A percentile compares a stretch with the other conserved stretches of the same genome.
Conservation (phyloP, 2,113 vertebrate species). For the Tylochromis polylepis region DNA sequence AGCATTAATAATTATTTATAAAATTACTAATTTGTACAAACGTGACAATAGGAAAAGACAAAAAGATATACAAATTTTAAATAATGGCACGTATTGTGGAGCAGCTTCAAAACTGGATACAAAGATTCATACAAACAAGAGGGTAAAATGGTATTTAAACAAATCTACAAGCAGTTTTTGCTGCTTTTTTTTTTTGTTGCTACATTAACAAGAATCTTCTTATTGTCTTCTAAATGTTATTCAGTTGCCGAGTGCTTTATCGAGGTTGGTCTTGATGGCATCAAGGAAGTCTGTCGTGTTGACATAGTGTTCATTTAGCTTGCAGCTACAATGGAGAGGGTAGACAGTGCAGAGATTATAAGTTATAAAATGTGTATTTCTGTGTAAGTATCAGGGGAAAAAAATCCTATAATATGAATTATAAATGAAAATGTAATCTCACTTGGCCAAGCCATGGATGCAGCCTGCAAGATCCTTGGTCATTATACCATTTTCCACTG, state of each 20-base stretch:
- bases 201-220: not conserved
- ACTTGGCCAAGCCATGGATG: slow-evolving; percentile 92
- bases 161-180: not conserved
- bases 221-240: not conserved
- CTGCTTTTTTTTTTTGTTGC: not conserved
- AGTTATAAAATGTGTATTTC: not conserved
- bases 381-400: not conserved
- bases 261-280: slow-evolving; percentile 87
- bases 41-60: not conserved
- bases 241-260: slow-evolving; percentile 84
- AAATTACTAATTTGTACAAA: slow-evolving; percentile 11
- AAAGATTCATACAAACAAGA: not conserved
- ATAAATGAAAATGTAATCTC: slow-evolving; percentile 31
- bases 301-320: slow-evolving; percentile 89
- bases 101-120: not conserved
- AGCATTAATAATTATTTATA: not conserved
- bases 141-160: slow-evolving; percentile 15
- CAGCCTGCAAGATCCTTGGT: slow-evolving; percentile 95
- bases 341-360: not conserved
- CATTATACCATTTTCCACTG: slow-evolving; percentile 89
- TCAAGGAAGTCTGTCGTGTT: slow-evolving; percentile 94
- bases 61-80: not conserved
- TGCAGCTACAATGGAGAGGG: slow-evolving; percentile 74
- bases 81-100: not conserved
- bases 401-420: not conserved